Evolutionary conservation across 2,888 invertebrate genomes (phyloP).

Genomic region (Xestia sexstrigata): DNA sequence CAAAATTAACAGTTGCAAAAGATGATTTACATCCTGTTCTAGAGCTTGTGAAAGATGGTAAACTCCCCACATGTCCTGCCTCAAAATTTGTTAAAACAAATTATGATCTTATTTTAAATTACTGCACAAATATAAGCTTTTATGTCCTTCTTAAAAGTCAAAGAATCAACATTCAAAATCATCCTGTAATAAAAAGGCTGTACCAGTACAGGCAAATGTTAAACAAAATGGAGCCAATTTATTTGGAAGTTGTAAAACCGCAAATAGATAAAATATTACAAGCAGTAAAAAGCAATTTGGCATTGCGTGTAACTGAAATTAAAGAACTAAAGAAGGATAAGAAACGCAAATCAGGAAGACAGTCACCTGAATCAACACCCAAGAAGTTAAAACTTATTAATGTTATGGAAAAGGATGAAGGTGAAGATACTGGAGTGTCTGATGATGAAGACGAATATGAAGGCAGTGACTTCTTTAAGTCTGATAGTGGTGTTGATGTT

Average conservation of each 20-base stretch:
- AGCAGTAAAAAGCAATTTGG: slow-evolving; percentile 87
- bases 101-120: slow-evolving; percentile 93
- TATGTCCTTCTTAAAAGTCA: slow-evolving; percentile 96
- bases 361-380: slow-evolving; percentile 73
- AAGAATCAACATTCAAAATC: slow-evolving; percentile 93
- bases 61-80: slow-evolving; percentile 92
- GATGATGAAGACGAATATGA: slow-evolving; percentile 86
- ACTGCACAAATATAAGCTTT: slow-evolving; percentile 96
- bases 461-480: slow-evolving; percentile 81
- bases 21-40: slow-evolving; percentile 93
- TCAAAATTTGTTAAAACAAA: slow-evolving; percentile 93
- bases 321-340: slow-evolving; percentile 69
- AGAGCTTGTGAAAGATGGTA: slow-evolving; percentile 91
- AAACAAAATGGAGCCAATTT: slow-evolving; percentile 93
- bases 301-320: slow-evolving; percentile 75
- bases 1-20: slow-evolving; percentile 92
- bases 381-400: slow-evolving; percentile 86
- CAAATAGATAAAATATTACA: slow-evolving; percentile 92
- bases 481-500: slow-evolving; percentile 64
- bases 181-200: slow-evolving; percentile 97
- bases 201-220: slow-evolving; percentile 95
- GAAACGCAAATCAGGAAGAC: slow-evolving; percentile 80
- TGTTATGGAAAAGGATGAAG: slow-evolving; percentile 83
- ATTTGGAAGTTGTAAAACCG: slow-evolving; percentile 92
- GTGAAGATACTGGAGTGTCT: slow-evolving; percentile 86